phyloP scores from a whole-genome alignment of 1,140 invertebrate species.

The Neoseiulus cucumeris region DNA sequence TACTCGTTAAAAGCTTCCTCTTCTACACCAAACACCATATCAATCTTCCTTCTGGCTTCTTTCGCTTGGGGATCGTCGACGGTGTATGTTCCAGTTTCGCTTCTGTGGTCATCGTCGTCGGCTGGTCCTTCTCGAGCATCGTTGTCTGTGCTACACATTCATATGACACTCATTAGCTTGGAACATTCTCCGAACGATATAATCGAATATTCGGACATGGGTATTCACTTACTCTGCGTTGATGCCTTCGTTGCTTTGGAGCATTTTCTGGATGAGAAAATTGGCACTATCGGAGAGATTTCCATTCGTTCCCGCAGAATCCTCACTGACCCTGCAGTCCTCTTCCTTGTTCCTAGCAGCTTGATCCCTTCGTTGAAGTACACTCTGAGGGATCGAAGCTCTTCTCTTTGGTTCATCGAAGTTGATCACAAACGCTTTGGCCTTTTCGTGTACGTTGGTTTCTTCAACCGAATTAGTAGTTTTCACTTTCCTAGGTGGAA shows the following conservation, averaged over 20 bases:
- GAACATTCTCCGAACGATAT: no score
- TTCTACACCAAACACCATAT: conserved; percentile 44
- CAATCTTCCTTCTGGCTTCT: conserved; percentile 63
- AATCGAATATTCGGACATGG: not conserved
- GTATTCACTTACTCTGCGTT: not conserved
- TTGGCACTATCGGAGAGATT: conserved; percentile 14
- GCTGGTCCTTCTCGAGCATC: not conserved
- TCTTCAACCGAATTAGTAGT: not conserved
- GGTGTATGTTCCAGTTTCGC: conserved; percentile 68
- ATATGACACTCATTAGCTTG: no score
- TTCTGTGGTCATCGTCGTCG: conserved; percentile 27
- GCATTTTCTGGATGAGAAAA: conserved; percentile 22
- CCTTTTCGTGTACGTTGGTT: not conserved
- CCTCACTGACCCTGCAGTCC: conserved; percentile 1
- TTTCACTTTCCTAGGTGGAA: not conserved
- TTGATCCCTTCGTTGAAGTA: not conserved
- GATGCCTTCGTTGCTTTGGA: conserved; percentile 10
- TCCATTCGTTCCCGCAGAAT: not conserved
- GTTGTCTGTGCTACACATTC: no score
- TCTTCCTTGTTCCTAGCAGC: not conserved
- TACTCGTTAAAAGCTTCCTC: conserved; percentile 13
- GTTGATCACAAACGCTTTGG: conserved; percentile 10
- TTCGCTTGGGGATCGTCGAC: conserved; percentile 58
- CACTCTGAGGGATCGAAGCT: not conserved
- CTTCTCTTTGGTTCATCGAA: conserved; percentile 6